Evolutionary conservation across 2,888 invertebrate genomes (phyloP).

Genomic region (Ctenicera cuprea): DNA sequence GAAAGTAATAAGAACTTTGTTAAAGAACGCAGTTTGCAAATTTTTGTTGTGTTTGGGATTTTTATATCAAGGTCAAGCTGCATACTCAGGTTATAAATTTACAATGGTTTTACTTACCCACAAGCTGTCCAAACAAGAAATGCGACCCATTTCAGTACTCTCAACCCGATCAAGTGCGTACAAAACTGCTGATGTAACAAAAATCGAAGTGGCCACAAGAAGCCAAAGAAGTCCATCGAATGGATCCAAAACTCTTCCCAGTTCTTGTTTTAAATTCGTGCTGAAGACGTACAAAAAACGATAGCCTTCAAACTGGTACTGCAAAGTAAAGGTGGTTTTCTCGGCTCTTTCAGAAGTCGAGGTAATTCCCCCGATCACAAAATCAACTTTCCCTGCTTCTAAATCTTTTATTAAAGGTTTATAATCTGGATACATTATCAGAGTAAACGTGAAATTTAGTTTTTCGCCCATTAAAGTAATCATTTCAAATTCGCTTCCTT

Average conservation of each 20-base stretch:
- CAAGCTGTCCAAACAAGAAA: conserved; percentile 37
- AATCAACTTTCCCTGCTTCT: conserved; percentile 24
- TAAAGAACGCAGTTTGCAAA: too few species aligned
- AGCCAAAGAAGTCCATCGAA: conserved; percentile 43
- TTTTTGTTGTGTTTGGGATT: too few species aligned
- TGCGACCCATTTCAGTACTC: neutral
- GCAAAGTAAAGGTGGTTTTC: conserved; percentile 45
- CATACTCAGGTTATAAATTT: too few species aligned
- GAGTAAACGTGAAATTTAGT: conserved; percentile 26
- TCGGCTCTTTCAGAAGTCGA: conserved; percentile 44
- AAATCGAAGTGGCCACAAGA: conserved; percentile 14
- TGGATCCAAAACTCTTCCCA: conserved; percentile 48
- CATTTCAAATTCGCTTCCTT: conserved; percentile 31
- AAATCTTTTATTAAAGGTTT: neutral
- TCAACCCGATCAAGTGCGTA: conserved; percentile 29
- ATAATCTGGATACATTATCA: conserved; percentile 20
- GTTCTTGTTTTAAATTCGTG: conserved; percentile 39
- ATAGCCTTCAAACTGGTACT: conserved; percentile 50
- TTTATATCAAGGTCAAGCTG: too few species aligned
- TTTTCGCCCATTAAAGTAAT: conserved; percentile 18
- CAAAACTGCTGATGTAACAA: conserved; percentile 35
- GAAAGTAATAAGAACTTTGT: too few species aligned
- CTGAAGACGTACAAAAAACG: conserved; percentile 49
- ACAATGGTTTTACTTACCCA: too few species aligned
- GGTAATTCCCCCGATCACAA: conserved; percentile 41